Evolutionary conservation across 2,797 vertebrate genomes (phyloP), one percentile per base, ranked within the genome.

Genomic region (Cygnus olor): DNA sequence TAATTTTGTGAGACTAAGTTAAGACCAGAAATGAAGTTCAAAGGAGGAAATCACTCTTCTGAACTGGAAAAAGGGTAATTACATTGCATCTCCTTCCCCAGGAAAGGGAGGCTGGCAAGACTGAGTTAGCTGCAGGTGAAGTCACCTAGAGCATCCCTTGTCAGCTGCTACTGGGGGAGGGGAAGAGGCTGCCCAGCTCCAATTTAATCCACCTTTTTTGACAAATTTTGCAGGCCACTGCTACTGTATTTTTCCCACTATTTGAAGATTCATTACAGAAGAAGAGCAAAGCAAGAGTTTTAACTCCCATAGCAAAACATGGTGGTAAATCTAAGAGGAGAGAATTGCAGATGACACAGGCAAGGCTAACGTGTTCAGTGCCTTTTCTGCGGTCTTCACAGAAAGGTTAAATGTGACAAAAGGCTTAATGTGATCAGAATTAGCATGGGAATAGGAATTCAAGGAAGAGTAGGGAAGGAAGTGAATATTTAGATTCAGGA

Each of bases 21-120:
- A 92, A 94, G 70, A 93, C 30, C 14, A 81, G 44, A 58, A 92
- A 61, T 81, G 58, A 89, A 42, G 70, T 91, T 94, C 51, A 72
- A 68, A 88, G 25, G 65, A 95, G 88, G 28, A 78, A 94, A 79
- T 54, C 25, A 77, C 47, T 66, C n/a, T 85, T 76, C 82, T 80
- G 56, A 83, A 7, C 25, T 82, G 27, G 69, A 15, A 83, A 49
- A 78, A 27, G 47, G 56, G 22, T 28, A 77, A 91, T 81, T n/a
- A 45, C 38, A 18, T 90, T 72, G 69, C 24, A 61, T 25, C 63
- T 49, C 21, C 15, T 84, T 80, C 32, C 22, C 27, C 27, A 65
- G 34, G 64, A 49, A 60, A 80, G n/a, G 71, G 54, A 78, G 73
- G 17, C 36, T 6, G 45, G 32, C 2, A 12, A 34, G 18, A 60